These are phyloP conservation scores for Zaprionus capensis DNA, from an alignment of 1,140 invertebrate genomes.

Conservation along the genomic window DNA sequence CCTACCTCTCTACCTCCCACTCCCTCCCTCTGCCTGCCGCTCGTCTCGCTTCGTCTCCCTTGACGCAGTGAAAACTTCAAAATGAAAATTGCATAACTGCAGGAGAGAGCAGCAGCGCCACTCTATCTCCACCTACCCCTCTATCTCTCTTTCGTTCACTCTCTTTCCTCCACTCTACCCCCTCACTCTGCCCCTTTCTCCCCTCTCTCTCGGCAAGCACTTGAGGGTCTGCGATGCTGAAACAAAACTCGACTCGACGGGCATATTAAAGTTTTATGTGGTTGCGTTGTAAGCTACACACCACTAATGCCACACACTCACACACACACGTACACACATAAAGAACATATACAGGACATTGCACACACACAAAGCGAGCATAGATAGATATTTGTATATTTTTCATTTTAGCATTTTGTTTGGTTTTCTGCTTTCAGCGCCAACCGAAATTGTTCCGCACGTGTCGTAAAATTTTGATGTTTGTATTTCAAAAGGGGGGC, in stretches of 20 bases:
- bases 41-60: neutral
- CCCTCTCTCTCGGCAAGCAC: constrained; percentile 7
- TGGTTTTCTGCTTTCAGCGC: constrained; percentile 59
- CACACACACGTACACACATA: neutral
- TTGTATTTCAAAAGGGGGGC: constrained; percentile 24
- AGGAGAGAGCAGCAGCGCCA: constrained; percentile 10
- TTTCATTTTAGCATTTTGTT: constrained; percentile 64
- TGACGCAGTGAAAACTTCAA: constrained; percentile 53
- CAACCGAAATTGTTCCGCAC: constrained; percentile 41
- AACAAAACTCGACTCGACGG: constrained; percentile 35
- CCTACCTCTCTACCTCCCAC: neutral
- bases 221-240: constrained; percentile 26
- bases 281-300: constrained; percentile 35
- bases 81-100: constrained; percentile 76
- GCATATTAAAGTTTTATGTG: constrained; percentile 69
- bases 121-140: constrained; percentile 7
- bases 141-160: no score
- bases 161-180: neutral
- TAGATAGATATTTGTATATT: constrained; percentile 54
- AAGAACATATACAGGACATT: constrained; percentile 8
- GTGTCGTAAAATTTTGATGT: constrained; percentile 32
- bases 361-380: constrained; percentile 3
- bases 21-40: neutral
- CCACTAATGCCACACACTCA: constrained; percentile 33
- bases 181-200: neutral